A percentile compares a stretch with the other conserved stretches of the same genome.
These are phyloP conservation scores for Lipotes vexillifer DNA, from an alignment of 2,113 vertebrate genomes.

Conservation along the genomic window DNA sequence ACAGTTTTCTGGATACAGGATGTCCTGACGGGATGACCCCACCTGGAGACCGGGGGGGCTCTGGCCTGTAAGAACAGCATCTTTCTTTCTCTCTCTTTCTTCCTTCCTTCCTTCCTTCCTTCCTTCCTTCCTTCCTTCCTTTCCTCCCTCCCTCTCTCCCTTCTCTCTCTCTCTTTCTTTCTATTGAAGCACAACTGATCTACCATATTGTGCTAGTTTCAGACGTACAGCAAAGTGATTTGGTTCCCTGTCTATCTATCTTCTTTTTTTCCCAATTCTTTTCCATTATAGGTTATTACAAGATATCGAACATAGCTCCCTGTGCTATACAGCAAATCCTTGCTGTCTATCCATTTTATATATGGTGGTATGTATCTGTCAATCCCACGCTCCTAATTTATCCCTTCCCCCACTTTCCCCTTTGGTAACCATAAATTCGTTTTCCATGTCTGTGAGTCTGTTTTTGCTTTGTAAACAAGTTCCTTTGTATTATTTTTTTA, in stretches of 20 bases:
- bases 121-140: accelerated
- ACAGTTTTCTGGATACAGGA: background rate
- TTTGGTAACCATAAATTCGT: background rate
- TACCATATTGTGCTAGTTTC: background rate
- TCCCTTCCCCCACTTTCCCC: no score
- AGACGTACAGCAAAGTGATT: background rate
- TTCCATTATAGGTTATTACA: background rate
- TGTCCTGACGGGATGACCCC: background rate
- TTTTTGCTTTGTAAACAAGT: background rate
- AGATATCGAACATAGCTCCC: background rate
- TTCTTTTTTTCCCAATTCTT: background rate
- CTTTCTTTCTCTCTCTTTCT: background rate
- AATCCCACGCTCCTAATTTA: background rate
- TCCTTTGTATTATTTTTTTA: background rate
- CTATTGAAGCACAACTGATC: background rate
- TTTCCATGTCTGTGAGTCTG: background rate
- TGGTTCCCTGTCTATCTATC: no score
- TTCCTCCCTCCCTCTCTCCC: accelerated
- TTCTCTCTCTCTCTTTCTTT: background rate
- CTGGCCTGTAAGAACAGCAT: background rate
- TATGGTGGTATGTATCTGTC: background rate
- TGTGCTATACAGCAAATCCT: background rate
- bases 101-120: accelerated
- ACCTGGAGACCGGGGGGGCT: background rate
- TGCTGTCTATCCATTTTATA: background rate